phyloP scores from a whole-genome alignment of 2,113 vertebrate genomes.

The Pontoporia blainvillei region DNA sequence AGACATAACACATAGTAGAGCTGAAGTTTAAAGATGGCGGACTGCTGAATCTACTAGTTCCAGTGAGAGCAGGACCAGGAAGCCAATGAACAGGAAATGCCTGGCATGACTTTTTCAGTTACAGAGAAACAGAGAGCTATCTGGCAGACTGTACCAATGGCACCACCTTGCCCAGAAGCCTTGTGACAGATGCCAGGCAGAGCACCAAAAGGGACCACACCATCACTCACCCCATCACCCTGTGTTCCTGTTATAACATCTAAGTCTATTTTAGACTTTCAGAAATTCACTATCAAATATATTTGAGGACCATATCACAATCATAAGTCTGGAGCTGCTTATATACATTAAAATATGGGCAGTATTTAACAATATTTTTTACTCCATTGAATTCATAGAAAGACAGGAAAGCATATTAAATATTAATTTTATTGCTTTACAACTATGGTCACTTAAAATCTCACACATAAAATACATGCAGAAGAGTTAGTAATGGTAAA shows the following conservation, averaged over 20 bases:
- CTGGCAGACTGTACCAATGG: not conserved
- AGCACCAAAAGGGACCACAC: not conserved
- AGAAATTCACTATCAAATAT: not conserved
- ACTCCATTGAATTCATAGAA: not conserved
- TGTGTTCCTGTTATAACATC: not conserved
- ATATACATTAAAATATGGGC: not conserved
- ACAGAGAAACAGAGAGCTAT: not conserved
- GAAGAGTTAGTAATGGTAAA: not conserved
- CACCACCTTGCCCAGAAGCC: not conserved
- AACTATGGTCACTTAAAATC: not conserved
- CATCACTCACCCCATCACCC: not conserved
- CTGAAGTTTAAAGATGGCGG: not conserved
- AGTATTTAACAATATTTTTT: not conserved
- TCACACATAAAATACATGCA: not conserved
- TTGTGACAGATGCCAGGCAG: not conserved
- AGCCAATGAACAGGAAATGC: not conserved
- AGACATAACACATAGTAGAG: not conserved
- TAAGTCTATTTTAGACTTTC: not conserved
- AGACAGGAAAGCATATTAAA: not conserved
- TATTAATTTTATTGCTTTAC: constrained; percentile 39
- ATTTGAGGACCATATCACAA: not conserved
- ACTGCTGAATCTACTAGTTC: not conserved
- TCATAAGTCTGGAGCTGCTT: not conserved
- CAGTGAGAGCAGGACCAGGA: not conserved
- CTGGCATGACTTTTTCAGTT: not conserved